Percentiles rank a stretch among this genome's conserved stretches.
Conservation (phyloP, 2,888 invertebrate genomes). For the Cryptocephalus moraei region DNA sequence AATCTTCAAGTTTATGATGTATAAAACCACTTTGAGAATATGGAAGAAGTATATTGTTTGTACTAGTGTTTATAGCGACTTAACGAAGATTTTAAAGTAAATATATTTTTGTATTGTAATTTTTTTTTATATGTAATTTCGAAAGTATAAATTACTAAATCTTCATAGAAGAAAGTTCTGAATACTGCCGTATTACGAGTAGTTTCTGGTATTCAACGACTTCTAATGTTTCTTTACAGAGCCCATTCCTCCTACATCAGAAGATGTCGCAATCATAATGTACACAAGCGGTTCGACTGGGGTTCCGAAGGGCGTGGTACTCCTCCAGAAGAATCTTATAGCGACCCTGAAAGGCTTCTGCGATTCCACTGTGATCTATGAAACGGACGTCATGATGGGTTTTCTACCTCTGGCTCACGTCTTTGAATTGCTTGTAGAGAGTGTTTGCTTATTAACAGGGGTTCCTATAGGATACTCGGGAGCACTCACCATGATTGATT, state of each 20-base stretch:
- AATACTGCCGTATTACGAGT: too few species aligned
- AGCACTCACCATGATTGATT: slow-evolving; percentile 84
- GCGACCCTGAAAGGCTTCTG: slow-evolving; percentile 72
- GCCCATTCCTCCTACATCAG: slow-evolving; percentile 46
- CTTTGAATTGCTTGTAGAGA: slow-evolving; percentile 88
- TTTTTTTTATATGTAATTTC: too few species aligned
- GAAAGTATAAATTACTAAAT: too few species aligned
- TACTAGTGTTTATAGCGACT: too few species aligned
- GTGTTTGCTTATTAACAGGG: slow-evolving; percentile 72
- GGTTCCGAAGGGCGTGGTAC: slow-evolving; percentile 80
- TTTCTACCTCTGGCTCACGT: slow-evolving; percentile 97
- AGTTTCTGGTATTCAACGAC: not conserved
- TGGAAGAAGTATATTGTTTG: too few species aligned
- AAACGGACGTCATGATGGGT: slow-evolving; percentile 80
- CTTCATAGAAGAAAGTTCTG: not conserved
- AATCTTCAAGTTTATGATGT: too few species aligned
- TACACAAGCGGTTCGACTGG: slow-evolving; percentile 98
- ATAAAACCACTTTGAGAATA: too few species aligned
- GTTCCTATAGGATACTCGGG: slow-evolving; percentile 95
- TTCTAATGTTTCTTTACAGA: slow-evolving; percentile 4
- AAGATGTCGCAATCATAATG: slow-evolving; percentile 94
- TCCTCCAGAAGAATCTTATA: slow-evolving; percentile 74
- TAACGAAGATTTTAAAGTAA: too few species aligned
- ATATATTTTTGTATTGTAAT: too few species aligned
- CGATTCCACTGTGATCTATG: slow-evolving; percentile 60